Conservation (phyloP, 92 coral and sea anemone genomes). For the Epizoanthus fatuus region DNA sequence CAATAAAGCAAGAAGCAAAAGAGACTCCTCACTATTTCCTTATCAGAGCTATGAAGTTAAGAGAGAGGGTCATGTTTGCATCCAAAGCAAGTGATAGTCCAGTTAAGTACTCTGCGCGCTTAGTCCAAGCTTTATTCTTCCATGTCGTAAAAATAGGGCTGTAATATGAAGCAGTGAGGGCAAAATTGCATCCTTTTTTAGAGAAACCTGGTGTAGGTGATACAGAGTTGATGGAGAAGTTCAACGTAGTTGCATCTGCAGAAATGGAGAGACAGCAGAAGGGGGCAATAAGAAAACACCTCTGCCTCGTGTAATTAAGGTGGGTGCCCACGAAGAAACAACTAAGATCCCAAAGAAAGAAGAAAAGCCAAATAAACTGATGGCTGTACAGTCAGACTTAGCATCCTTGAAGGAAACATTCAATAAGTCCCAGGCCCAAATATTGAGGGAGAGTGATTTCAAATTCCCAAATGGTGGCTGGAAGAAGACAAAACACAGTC, state of each 20-base stretch:
- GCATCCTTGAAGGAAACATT: constrained; percentile 47
- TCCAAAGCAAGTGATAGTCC: constrained; percentile 60
- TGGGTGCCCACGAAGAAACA: not conserved
- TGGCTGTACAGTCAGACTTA: constrained; percentile 39
- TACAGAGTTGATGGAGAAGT: constrained; percentile 54
- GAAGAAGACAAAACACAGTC: not conserved
- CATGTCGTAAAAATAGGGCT: constrained; percentile 70
- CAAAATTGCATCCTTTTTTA: constrained; percentile 50
- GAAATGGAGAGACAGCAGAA: constrained; percentile 45
- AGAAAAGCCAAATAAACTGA: constrained; percentile 14
- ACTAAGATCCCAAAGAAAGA: not conserved
- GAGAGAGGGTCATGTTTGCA: constrained; percentile 61
- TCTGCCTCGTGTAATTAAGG: not conserved
- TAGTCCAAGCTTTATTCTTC: constrained; percentile 63
- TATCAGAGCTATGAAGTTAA: constrained; percentile 60
- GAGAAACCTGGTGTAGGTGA: constrained; percentile 59
- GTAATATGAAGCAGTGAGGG: constrained; percentile 53
- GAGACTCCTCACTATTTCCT: constrained; percentile 75
- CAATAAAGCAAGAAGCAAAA: constrained; percentile 49
- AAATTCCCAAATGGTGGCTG: not conserved
- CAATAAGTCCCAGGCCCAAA: constrained; percentile 20
- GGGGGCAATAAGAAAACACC: constrained; percentile 24
- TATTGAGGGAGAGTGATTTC: not conserved
- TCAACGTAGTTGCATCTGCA: constrained; percentile 48
- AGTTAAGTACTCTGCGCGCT: constrained; percentile 52